Conservation (phyloP, 2,888 invertebrate genomes). For the Drosophila mulleri region DNA sequence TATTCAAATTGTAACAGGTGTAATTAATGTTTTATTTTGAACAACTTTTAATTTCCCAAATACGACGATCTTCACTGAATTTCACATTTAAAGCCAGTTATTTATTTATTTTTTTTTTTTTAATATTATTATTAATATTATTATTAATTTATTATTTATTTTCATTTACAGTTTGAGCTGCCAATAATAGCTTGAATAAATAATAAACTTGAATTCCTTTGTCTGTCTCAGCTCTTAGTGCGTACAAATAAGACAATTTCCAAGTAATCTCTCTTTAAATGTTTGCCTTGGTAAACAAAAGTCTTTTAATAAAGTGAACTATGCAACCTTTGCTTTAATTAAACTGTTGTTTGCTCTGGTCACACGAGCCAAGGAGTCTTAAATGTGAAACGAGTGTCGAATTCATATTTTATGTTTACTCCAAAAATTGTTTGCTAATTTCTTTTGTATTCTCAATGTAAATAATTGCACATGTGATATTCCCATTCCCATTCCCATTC, state of each 20-base stretch:
- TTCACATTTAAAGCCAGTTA: no score
- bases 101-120: no score
- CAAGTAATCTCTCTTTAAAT: background rate
- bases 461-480: no score
- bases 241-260: no score
- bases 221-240: background rate
- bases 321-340: background rate
- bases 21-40: no score
- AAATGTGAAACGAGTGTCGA: background rate
- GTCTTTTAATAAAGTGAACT: background rate
- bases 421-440: background rate
- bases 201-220: background rate
- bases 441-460: background rate
- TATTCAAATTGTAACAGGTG: no score
- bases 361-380: background rate
- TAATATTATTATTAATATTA: no score
- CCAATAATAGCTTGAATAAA: no score
- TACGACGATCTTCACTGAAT: no score
- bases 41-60: no score
- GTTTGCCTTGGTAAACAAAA: background rate
- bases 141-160: no score
- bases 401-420: background rate
- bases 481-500: background rate
- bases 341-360: background rate
- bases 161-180: no score